Conservation (phyloP, 2,797 vertebrate genomes). For the Sebastes steindachneri region DNA sequence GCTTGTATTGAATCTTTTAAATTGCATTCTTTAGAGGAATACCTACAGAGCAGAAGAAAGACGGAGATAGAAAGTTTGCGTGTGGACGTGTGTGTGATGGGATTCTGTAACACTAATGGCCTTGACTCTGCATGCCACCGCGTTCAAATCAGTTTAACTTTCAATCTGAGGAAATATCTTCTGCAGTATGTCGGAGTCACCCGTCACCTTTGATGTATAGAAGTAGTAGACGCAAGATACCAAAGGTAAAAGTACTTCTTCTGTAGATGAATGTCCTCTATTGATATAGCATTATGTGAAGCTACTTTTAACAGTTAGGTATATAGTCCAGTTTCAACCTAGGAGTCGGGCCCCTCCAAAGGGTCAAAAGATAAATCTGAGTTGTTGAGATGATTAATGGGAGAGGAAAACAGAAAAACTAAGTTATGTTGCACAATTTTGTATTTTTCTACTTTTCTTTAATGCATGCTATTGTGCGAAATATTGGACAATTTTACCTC, state of each 20-base stretch:
- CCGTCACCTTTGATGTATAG: neutral
- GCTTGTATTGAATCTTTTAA: neutral
- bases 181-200: neutral
- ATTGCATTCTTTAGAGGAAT: slow-evolving; percentile 16
- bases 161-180: neutral
- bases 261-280: neutral
- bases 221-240: neutral
- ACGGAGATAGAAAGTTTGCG: neutral
- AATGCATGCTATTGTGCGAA: neutral
- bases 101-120: neutral
- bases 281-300: neutral
- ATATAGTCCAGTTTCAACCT: neutral
- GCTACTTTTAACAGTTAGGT: neutral
- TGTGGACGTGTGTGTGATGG: neutral
- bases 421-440: neutral
- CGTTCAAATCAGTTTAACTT: slow-evolving; percentile 1
- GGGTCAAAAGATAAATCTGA: no score
- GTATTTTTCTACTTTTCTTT: neutral
- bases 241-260: neutral
- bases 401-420: no score
- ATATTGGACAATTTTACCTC: neutral
- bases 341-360: neutral
- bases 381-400: no score
- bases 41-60: slow-evolving; percentile 13
- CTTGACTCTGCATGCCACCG: neutral